Conservation (phyloP, 1,140 invertebrate genomes). For the Oncopeltus fasciatus region DNA sequence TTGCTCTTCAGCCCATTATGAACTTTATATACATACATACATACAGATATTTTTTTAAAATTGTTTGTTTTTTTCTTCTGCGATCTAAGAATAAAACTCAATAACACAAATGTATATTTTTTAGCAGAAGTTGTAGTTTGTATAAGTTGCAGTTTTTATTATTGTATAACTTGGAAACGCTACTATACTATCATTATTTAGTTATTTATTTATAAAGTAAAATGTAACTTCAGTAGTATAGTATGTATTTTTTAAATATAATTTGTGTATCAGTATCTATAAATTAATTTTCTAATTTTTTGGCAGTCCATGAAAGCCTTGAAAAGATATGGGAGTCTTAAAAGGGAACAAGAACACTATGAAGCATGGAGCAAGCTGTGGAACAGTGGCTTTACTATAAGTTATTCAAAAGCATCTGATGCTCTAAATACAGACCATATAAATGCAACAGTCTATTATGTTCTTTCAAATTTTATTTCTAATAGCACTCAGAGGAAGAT, state of each 20-base stretch:
- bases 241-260: constrained; percentile 36
- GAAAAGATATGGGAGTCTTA: constrained; percentile 26
- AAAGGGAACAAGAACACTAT: constrained; percentile 44
- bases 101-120: no score
- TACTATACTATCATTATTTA: no score
- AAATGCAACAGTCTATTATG: constrained; percentile 81
- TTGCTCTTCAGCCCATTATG: no score
- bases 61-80: no score
- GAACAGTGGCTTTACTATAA: constrained; percentile 74
- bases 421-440: constrained; percentile 79
- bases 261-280: constrained; percentile 22
- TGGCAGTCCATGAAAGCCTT: constrained; percentile 37
- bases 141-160: no score
- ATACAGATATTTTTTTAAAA: no score
- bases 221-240: constrained; percentile 31
- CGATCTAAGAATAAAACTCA: no score
- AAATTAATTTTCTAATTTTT: constrained; percentile 15
- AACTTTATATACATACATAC: no score
- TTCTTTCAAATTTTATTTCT: constrained; percentile 61
- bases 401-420: constrained; percentile 65
- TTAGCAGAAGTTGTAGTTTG: no score
- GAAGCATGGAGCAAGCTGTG: constrained; percentile 67
- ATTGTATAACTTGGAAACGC: no score
- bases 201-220: no score
- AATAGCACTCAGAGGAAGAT: constrained; percentile 46